Percentiles rank a stretch among this genome's conserved stretches.
Evolutionary conservation across 2,888 invertebrate genomes (phyloP).

Genomic region (Branchipolynoe longqiensis): DNA sequence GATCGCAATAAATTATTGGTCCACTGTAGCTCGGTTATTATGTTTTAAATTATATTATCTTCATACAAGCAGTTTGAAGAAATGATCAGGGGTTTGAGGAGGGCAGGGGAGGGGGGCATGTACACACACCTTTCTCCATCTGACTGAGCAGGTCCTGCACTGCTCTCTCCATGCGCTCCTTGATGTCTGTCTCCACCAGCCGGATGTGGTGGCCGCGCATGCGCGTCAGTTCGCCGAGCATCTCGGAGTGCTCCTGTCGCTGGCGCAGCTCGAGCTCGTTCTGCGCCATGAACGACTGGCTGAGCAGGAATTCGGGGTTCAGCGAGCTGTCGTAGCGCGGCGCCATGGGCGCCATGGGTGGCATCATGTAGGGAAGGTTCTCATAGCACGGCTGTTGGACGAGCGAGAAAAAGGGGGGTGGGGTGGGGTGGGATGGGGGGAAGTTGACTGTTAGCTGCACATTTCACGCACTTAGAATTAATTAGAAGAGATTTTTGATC

Average conservation of each 20-base stretch:
- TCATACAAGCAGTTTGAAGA: too few relatives aligned
- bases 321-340: background rate
- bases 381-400: constrained; percentile 48
- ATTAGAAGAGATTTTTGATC: too few relatives aligned
- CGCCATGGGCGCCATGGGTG: constrained; percentile 27
- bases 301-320: constrained; percentile 53
- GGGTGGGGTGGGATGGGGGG: background rate
- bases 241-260: constrained; percentile 96
- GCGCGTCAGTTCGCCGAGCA: constrained; percentile 89
- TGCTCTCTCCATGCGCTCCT: constrained; percentile 93
- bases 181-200: constrained; percentile 92
- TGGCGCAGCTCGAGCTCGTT: constrained; percentile 93
- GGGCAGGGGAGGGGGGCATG: too few relatives aligned
- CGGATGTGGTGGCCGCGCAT: constrained; percentile 87
- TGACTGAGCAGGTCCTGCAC: constrained; percentile 88
- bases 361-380: constrained; percentile 26
- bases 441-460: too few relatives aligned
- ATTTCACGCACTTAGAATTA: too few relatives aligned
- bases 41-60: too few relatives aligned
- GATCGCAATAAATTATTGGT: too few relatives aligned
- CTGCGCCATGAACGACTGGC: constrained; percentile 85
- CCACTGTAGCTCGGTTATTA: too few relatives aligned
- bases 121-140: constrained; percentile 61
- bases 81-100: too few relatives aligned
- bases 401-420: background rate